These are phyloP conservation scores for Coregonus ussuriensis DNA, from an alignment of 2,797 vertebrate species.

Conservation along the genomic window DNA sequence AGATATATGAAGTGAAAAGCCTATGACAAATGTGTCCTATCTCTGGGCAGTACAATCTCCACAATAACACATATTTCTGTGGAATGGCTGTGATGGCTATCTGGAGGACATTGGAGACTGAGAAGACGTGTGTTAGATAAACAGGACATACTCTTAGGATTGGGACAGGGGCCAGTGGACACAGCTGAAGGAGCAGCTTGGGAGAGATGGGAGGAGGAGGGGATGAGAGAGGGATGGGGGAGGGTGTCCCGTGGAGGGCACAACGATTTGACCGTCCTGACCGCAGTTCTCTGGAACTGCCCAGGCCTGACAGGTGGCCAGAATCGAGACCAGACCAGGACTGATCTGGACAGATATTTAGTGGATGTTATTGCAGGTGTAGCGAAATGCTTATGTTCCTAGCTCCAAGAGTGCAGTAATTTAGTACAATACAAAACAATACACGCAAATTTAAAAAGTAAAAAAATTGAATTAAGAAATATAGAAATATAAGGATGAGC, in stretches of 20 bases:
- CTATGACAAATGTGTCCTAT: not conserved
- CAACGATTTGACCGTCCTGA: not conserved
- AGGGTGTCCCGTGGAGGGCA: constrained; percentile 22
- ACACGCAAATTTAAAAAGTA: no score
- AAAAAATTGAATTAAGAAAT: no score
- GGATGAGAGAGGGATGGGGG: constrained; percentile 44
- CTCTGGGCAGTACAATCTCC: not conserved
- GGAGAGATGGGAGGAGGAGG: constrained; percentile 17
- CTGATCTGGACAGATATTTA: not conserved
- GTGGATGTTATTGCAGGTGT: no score
- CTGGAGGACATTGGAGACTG: not conserved
- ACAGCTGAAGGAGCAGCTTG: constrained; percentile 73
- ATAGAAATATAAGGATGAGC: no score
- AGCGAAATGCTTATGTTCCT: no score
- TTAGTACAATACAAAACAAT: no score
- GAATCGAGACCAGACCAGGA: constrained; percentile 19
- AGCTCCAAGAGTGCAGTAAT: no score
- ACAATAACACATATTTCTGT: not conserved
- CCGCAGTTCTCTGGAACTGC: constrained; percentile 25
- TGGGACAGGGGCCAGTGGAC: constrained; percentile 68
- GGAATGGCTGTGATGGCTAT: not conserved
- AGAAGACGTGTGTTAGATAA: constrained; percentile 52
- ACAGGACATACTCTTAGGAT: constrained; percentile 69
- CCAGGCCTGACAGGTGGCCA: constrained; percentile 67
- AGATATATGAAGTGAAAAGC: not conserved